These are phyloP conservation scores for Pleuronectes platessa DNA, from an alignment of 2,113 vertebrate genomes.

Conservation along the genomic window DNA sequence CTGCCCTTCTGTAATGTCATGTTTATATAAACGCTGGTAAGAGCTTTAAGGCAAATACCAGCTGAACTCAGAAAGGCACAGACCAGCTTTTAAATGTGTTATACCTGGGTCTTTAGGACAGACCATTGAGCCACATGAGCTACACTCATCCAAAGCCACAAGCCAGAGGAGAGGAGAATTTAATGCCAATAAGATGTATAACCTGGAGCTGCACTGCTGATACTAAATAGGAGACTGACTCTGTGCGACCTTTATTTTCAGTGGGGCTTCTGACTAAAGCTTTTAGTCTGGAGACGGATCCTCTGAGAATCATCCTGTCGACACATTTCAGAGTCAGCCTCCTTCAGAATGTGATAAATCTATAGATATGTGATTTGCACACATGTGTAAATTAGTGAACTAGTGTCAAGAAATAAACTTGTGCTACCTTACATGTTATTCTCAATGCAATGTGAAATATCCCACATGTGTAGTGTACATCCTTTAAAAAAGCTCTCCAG, in stretches of 20 bases:
- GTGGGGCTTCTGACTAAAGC: constrained; percentile 6
- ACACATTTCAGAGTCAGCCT: not conserved
- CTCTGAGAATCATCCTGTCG: not conserved
- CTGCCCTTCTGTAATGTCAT: constrained; percentile 31
- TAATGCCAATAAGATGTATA: constrained; percentile 39
- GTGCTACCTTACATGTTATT: too few species aligned
- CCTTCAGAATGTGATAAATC: not conserved
- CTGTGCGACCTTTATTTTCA: constrained; percentile 37
- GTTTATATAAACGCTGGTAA: constrained; percentile 52
- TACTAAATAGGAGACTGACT: constrained; percentile 21
- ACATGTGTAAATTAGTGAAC: not conserved
- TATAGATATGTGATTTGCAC: not conserved
- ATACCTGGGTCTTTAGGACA: constrained; percentile 38
- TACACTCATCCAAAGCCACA: constrained; percentile 44
- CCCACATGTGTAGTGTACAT: too few species aligned
- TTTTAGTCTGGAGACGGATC: not conserved
- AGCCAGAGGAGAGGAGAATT: constrained; percentile 23
- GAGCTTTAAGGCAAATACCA: constrained; percentile 57
- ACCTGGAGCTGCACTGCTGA: constrained; percentile 42
- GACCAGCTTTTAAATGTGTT: constrained; percentile 64
- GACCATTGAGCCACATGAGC: constrained; percentile 23
- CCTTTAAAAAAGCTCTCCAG: too few species aligned
- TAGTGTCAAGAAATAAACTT: too few species aligned
- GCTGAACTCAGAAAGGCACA: constrained; percentile 37
- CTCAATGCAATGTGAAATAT: too few species aligned